Conservation (phyloP, 2,888 invertebrate species). For the Leptinotarsa peninsularis region DNA sequence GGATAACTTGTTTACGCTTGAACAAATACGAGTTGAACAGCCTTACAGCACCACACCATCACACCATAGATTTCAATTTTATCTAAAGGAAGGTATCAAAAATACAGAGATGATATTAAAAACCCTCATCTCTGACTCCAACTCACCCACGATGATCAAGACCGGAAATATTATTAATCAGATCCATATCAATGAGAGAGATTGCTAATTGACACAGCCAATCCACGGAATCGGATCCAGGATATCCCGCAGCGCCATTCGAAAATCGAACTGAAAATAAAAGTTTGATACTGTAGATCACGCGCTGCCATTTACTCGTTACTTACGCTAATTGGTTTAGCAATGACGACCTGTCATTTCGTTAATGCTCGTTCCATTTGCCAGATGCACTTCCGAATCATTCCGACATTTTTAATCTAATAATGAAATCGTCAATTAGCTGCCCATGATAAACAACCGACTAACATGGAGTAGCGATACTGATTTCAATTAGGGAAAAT, state of each 20-base stretch:
- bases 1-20: too few relatives aligned
- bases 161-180: background rate
- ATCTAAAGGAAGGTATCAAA: too few relatives aligned
- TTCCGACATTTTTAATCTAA: constrained; percentile 60
- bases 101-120: too few relatives aligned
- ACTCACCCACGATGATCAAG: background rate
- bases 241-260: constrained; percentile 31
- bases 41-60: background rate
- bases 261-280: constrained; percentile 37
- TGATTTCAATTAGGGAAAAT: constrained; percentile 59
- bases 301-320: constrained; percentile 46
- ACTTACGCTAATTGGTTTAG: constrained; percentile 61
- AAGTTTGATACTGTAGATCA: constrained; percentile 40
- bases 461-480: constrained; percentile 35
- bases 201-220: constrained; percentile 11
- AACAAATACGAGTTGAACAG: too few relatives aligned
- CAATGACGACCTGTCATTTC: constrained; percentile 58
- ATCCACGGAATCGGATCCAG: constrained; percentile 8
- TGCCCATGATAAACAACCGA: constrained; percentile 54
- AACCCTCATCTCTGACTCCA: too few relatives aligned
- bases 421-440: constrained; percentile 61
- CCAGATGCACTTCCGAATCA: constrained; percentile 58
- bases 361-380: constrained; percentile 59
- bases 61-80: background rate
- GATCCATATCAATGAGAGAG: background rate